phyloP scores from a whole-genome alignment of 2,113 vertebrate genomes.

The Plestiodon gilberti region DNA sequence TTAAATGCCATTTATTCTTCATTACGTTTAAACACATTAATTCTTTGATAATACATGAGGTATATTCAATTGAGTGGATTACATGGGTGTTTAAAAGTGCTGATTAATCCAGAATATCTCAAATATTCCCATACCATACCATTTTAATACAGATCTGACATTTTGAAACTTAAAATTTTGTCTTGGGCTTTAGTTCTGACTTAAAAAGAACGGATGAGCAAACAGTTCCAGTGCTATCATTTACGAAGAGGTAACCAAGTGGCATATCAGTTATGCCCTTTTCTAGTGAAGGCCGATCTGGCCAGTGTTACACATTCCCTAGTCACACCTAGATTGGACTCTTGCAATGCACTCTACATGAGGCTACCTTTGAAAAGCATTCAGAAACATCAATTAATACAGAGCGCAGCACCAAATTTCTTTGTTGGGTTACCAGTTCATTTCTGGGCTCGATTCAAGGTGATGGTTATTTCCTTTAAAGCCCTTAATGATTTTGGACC shows the following conservation, averaged over 20 bases:
- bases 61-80: neutral
- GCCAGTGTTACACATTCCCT: too few relatives aligned
- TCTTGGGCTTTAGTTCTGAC: neutral
- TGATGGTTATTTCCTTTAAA: neutral
- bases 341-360: too few relatives aligned
- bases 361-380: too few relatives aligned
- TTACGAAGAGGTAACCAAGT: too few relatives aligned
- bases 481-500: neutral
- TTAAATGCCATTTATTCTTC: constrained; percentile 12
- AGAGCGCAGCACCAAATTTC: neutral
- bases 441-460: neutral
- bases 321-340: too few relatives aligned
- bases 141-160: constrained; percentile 41
- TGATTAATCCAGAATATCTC: neutral
- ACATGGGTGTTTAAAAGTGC: neutral
- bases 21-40: constrained; percentile 6
- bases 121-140: neutral
- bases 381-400: neutral
- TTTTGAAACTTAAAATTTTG: constrained; percentile 4
- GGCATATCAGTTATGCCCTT: too few relatives aligned
- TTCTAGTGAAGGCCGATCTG: too few relatives aligned
- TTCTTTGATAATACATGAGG: neutral
- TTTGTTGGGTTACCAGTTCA: neutral
- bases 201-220: neutral
- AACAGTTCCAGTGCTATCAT: neutral